Conservation (phyloP, 2,797 vertebrate species). For the Channallabes apus region DNA sequence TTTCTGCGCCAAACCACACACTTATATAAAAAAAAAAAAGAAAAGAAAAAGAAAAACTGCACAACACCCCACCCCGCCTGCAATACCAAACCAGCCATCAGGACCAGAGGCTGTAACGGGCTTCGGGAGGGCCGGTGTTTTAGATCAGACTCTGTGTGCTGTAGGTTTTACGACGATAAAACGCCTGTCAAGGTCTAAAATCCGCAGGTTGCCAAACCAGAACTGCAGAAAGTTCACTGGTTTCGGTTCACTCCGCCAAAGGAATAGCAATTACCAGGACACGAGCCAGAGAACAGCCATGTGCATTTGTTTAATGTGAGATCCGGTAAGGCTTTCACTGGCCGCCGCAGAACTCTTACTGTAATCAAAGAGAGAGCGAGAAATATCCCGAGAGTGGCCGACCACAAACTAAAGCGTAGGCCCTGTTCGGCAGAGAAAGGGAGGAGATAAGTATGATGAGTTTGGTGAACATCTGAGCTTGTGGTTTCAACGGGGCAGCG, state of each 20-base stretch:
- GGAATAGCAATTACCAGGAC: slow-evolving; percentile 33
- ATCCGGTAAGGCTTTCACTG: slow-evolving; percentile 43
- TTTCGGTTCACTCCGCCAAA: slow-evolving; percentile 18
- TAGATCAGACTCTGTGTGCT: slow-evolving; percentile 7
- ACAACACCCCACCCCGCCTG: slow-evolving; percentile 32
- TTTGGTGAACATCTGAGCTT: slow-evolving; percentile 13
- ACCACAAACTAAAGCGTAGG: slow-evolving; percentile 41
- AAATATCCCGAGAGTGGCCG: slow-evolving; percentile 48
- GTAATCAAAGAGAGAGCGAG: slow-evolving; percentile 41
- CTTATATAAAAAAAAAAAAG: not conserved
- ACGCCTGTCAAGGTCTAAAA: slow-evolving; percentile 15
- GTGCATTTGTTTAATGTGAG: slow-evolving; percentile 43
- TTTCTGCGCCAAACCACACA: slow-evolving; percentile 38
- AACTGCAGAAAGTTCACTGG: slow-evolving; percentile 11
- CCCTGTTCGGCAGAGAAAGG: slow-evolving; percentile 40
- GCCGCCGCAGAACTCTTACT: slow-evolving; percentile 15
- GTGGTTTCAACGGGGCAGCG: slow-evolving; percentile 21
- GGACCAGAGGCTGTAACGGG: slow-evolving; percentile 1
- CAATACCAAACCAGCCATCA: slow-evolving; percentile 24
- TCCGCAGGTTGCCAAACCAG: slow-evolving; percentile 22
- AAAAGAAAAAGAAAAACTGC: slow-evolving; percentile 12
- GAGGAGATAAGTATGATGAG: slow-evolving; percentile 35
- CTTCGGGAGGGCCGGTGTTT: slow-evolving; percentile 9
- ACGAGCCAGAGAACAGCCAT: slow-evolving; percentile 30
- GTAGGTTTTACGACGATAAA: slow-evolving; percentile 8